Evolutionary conservation across 2,888 invertebrate species (phyloP).

Genomic region (Ptychoptera albimana): DNA sequence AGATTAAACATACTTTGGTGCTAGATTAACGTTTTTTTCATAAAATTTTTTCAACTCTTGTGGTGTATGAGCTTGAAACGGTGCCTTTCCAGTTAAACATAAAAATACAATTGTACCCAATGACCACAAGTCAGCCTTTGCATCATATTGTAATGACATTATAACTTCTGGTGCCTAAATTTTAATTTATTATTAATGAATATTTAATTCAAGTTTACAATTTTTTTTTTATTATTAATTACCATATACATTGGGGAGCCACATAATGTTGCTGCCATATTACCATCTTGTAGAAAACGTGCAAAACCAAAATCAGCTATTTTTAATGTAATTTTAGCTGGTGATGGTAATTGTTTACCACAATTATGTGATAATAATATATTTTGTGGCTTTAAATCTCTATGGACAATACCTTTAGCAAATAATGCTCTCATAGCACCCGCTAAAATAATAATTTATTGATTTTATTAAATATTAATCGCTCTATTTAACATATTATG

Average conservation of each 20-base stretch:
- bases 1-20: conserved; percentile 58
- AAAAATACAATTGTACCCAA: conserved; percentile 97
- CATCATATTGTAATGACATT: conserved; percentile 96
- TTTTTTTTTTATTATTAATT: too few relatives aligned
- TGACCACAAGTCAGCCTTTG: conserved; percentile 98
- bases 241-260: conserved; percentile 99
- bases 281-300: conserved; percentile 93
- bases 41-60: conserved; percentile 94
- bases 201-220: too few relatives aligned
- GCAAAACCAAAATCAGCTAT: conserved; percentile 99
- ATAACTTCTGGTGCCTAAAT: conserved; percentile 89
- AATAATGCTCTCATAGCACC: conserved; percentile 95
- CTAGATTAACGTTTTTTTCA: conserved; percentile 82
- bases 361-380: conserved; percentile 74
- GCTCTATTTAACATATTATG: not conserved
- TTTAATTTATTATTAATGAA: not conserved
- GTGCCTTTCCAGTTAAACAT: conserved; percentile 96
- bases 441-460: too few relatives aligned
- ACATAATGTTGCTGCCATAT: conserved; percentile 98
- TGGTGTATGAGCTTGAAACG: conserved; percentile 95
- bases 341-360: conserved; percentile 36
- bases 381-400: conserved; percentile 99
- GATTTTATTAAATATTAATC: conserved; percentile 6
- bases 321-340: conserved; percentile 80
- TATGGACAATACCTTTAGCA: conserved; percentile 94